phyloP scores from a whole-genome alignment of 2,888 invertebrate genomes.

The Cosmorhoe ocellata region DNA sequence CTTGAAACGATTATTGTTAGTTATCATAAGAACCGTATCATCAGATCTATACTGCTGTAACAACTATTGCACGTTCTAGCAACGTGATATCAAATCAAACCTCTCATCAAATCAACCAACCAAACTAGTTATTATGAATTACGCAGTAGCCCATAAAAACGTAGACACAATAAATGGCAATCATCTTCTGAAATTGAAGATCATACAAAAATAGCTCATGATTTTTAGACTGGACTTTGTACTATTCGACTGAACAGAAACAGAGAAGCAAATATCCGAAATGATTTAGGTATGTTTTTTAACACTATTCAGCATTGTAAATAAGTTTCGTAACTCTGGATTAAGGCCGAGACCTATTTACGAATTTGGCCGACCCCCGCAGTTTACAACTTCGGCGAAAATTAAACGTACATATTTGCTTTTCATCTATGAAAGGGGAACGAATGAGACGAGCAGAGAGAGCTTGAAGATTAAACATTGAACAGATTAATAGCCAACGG shows the following conservation, averaged over 20 bases:
- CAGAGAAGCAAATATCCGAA: no score
- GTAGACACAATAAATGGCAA: background rate
- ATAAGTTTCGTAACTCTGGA: conserved; percentile 33
- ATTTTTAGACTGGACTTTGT: no score
- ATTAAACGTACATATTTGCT: conserved; percentile 53
- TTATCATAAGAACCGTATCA: conserved; percentile 10
- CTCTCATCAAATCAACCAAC: conserved; percentile 7
- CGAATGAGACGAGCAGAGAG: conserved; percentile 20
- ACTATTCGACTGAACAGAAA: no score
- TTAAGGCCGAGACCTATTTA: conserved; percentile 57
- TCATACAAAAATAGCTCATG: background rate
- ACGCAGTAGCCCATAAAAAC: conserved; percentile 4
- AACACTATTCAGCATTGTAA: conserved; percentile 35
- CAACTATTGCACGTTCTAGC: conserved; percentile 19
- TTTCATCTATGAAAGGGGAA: conserved; percentile 35
- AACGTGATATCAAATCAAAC: conserved; percentile 13
- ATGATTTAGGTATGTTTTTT: no score
- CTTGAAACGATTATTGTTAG: conserved; percentile 11
- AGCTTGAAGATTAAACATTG: conserved; percentile 1
- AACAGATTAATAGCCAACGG: background rate
- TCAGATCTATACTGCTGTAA: conserved; percentile 19
- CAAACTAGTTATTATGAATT: conserved; percentile 7
- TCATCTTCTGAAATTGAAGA: conserved; percentile 4
- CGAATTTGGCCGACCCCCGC: conserved; percentile 44
- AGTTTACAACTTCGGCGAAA: conserved; percentile 37